A percentile compares a stretch with the other conserved stretches of the same genome.
Evolutionary conservation across 2,113 vertebrate species (phyloP).

Genomic region (Calidris pygmaea): DNA sequence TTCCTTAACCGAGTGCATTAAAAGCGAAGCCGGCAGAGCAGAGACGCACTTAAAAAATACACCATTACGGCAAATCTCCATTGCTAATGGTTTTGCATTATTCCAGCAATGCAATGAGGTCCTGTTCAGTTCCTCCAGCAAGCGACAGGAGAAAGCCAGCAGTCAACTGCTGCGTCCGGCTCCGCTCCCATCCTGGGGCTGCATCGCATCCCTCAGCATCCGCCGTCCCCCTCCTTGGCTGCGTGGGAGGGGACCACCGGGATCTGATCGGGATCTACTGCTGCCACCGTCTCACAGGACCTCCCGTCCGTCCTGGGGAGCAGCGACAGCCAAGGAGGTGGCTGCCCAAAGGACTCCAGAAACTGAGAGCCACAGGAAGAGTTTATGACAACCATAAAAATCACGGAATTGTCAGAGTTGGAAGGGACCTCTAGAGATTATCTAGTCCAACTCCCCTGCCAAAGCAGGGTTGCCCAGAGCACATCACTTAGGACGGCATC

Average conservation of each 20-base stretch:
- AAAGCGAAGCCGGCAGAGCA: slow-evolving; percentile 42
- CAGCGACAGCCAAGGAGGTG: background rate
- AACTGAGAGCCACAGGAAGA: background rate
- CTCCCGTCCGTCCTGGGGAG: background rate
- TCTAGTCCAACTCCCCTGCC: no score
- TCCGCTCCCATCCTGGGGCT: background rate
- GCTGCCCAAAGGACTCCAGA: background rate
- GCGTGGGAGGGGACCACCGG: background rate
- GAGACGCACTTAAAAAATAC: slow-evolving; percentile 65
- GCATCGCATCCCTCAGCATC: background rate
- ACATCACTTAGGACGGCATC: no score
- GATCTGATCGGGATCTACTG: background rate
- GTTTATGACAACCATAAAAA: background rate
- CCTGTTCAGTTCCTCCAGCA: background rate
- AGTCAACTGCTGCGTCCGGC: background rate
- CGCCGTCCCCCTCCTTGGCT: background rate
- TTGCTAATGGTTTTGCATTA: slow-evolving; percentile 70
- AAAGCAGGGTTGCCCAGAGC: no score
- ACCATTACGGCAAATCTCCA: slow-evolving; percentile 73
- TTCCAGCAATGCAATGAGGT: slow-evolving; percentile 41
- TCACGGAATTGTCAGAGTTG: no score
- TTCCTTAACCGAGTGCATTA: slow-evolving; percentile 70
- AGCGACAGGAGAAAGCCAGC: background rate
- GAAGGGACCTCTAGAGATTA: no score
- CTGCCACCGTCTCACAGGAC: background rate